These are phyloP conservation scores for Pocillopora grandis DNA, from an alignment of 92 coral and sea anemone species.

Conservation along the genomic window DNA sequence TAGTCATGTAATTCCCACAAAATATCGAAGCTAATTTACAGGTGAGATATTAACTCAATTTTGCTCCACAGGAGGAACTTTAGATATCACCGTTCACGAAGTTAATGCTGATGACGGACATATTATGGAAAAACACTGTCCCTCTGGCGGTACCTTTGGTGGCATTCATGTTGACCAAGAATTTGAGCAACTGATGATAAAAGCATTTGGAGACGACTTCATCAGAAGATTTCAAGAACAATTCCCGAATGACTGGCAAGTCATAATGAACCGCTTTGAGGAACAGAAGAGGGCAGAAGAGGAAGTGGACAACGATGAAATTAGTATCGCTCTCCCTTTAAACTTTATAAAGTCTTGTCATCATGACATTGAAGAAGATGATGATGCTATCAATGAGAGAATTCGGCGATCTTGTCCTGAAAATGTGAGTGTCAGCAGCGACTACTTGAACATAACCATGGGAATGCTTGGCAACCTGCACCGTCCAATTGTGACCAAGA, in stretches of 20 bases:
- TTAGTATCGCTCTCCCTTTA: constrained; percentile 39
- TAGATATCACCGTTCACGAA: constrained; percentile 41
- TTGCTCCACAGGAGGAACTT: constrained; percentile 34
- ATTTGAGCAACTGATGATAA: constrained; percentile 20
- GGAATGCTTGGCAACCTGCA: constrained; percentile 16
- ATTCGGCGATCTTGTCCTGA: not conserved
- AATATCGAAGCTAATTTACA: too few species aligned
- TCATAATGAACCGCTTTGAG: constrained; percentile 40
- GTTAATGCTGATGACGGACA: constrained; percentile 23
- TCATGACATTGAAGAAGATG: constrained; percentile 12
- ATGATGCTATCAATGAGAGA: constrained; percentile 12
- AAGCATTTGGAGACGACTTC: constrained; percentile 19
- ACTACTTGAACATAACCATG: constrained; percentile 39
- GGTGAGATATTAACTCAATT: not conserved
- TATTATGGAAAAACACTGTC: constrained; percentile 39
- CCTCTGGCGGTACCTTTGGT: constrained; percentile 38
- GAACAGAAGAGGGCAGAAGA: constrained; percentile 37
- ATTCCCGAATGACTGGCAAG: constrained; percentile 46
- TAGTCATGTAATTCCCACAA: too few species aligned
- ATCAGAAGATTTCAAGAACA: constrained; percentile 8
- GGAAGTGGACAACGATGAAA: constrained; percentile 30
- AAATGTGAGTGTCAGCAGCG: constrained; percentile 29
- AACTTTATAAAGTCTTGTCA: constrained; percentile 32
- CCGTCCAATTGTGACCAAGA: constrained; percentile 28
- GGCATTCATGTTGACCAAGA: constrained; percentile 42